Evolutionary conservation across 2,797 vertebrate genomes (phyloP).

Genomic region (Nyctalus aviator): DNA sequence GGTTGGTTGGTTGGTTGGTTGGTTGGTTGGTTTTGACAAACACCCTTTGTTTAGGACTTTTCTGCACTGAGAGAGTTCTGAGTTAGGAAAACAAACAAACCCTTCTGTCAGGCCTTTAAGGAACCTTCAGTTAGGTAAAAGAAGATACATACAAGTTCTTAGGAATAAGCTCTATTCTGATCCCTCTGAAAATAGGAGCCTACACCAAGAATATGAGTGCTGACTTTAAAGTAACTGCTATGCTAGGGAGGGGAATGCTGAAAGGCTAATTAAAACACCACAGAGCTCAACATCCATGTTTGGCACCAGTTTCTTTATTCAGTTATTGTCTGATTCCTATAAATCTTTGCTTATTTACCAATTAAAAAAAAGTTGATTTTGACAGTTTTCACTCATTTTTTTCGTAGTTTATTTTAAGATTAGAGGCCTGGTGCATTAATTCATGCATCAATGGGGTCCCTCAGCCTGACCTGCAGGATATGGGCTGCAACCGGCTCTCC

Average conservation of each 20-base stretch:
- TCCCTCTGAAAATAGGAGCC: neutral
- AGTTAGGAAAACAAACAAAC: neutral
- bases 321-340: neutral
- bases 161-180: neutral
- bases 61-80: neutral
- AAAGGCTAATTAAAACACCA: neutral
- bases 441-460: no score
- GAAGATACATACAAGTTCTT: neutral
- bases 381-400: neutral
- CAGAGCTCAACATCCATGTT: neutral
- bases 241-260: neutral
- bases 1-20: neutral
- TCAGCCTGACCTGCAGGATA: no score
- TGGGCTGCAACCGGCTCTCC: no score
- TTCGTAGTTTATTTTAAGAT: neutral
- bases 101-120: neutral
- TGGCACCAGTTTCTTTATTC: neutral
- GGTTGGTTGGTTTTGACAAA: neutral
- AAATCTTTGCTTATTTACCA: neutral
- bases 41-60: neutral
- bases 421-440: no score
- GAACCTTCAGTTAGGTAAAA: neutral
- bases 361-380: conserved; percentile 4
- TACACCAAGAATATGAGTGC: neutral
- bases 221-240: neutral